Conservation (phyloP, 2,888 invertebrate genomes). For the Parasteatoda lunata region DNA sequence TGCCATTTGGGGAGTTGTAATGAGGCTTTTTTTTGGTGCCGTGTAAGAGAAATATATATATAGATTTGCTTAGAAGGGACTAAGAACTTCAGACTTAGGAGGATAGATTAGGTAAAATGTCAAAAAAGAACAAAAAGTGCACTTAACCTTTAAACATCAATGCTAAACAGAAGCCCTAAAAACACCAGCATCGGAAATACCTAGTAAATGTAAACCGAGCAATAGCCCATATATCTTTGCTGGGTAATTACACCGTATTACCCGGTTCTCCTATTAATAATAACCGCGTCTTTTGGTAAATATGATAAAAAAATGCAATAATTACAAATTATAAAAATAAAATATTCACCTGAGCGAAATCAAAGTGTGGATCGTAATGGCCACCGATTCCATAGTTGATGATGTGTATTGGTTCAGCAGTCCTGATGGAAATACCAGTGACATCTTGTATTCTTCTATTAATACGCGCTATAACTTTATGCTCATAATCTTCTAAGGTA, state of each 20-base stretch:
- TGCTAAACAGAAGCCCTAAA: no score
- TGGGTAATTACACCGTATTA: neutral
- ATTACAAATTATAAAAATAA: no score
- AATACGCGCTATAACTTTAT: conserved; percentile 83
- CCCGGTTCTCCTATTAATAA: neutral
- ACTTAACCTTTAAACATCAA: no score
- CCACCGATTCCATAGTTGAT: conserved; percentile 99
- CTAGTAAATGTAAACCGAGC: neutral
- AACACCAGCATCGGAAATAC: neutral
- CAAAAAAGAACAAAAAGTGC: no score
- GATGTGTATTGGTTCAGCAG: conserved; percentile 96
- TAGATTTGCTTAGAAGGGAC: no score
- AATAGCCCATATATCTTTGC: neutral
- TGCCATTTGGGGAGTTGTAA: no score
- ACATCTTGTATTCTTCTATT: conserved; percentile 87
- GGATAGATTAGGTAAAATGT: no score
- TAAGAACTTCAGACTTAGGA: no score
- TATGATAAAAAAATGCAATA: neutral
- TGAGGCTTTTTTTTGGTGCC: no score
- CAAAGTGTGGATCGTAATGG: conserved; percentile 98
- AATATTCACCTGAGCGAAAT: conserved; percentile 77
- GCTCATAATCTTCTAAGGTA: conserved; percentile 91
- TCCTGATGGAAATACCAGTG: conserved; percentile 87
- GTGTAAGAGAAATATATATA: no score
- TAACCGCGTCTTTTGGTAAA: neutral